phyloP scores from a whole-genome alignment of 2,888 invertebrate species.

The Anthrax anthrax region DNA sequence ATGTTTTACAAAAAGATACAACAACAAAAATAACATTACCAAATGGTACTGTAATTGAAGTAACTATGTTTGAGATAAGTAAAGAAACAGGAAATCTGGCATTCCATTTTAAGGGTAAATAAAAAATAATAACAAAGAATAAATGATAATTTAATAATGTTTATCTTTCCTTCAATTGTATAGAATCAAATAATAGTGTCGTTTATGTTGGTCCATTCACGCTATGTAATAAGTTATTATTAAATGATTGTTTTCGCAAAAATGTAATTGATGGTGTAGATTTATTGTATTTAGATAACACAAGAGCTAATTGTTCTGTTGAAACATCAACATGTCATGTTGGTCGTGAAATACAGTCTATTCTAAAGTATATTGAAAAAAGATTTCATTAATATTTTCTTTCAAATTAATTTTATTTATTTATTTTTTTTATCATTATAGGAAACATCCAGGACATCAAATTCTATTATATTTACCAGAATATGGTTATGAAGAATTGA shows the following conservation, averaged over 20 bases:
- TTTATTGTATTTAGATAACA: conserved; percentile 4
- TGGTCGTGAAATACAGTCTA: not conserved
- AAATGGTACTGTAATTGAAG: not conserved
- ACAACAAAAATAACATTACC: not conserved
- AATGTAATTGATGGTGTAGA: not conserved
- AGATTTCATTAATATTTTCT: not conserved
- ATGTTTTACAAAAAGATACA: not conserved
- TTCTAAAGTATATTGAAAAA: not conserved
- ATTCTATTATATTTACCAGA: conserved; percentile 1
- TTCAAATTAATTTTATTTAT: not conserved
- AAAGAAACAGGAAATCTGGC: not conserved
- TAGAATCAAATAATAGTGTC: not conserved
- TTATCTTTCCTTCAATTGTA: not conserved
- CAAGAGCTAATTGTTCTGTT: not conserved
- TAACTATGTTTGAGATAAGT: conserved; percentile 1
- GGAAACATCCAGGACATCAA: not conserved
- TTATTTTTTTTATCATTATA: not conserved
- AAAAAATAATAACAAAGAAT: no score
- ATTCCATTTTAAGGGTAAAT: conserved; percentile 2
- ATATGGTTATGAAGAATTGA: conserved; percentile 4
- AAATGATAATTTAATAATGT: no score
- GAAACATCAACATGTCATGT: not conserved
- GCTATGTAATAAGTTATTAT: not conserved
- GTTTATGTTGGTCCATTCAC: conserved; percentile 2
- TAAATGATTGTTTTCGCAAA: not conserved